Evolutionary conservation across 2,113 vertebrate genomes (phyloP).

Genomic region (Hyperoodon ampullatus): DNA sequence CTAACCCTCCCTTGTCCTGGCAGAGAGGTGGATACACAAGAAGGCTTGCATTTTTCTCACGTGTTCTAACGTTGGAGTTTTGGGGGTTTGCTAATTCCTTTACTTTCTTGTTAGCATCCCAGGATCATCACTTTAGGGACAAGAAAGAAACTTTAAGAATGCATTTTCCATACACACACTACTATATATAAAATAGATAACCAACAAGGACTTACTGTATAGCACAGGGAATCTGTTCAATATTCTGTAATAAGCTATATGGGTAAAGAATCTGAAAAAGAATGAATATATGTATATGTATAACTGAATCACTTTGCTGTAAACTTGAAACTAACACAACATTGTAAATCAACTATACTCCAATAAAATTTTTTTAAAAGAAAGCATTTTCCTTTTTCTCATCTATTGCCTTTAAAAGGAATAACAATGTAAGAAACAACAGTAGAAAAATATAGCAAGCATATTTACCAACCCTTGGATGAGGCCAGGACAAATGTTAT

Average conservation of each 20-base stretch:
- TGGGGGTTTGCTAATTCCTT: not conserved
- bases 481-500: rapidly evolving
- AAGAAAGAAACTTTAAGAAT: not conserved
- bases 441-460: not conserved
- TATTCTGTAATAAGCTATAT: not conserved
- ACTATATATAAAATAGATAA: not conserved
- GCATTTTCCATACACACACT: not conserved
- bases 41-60: rapidly evolving
- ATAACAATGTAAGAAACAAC: not conserved
- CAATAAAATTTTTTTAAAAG: not conserved
- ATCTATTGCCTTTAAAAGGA: not conserved
- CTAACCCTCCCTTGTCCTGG: too few relatives aligned
- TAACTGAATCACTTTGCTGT: not conserved
- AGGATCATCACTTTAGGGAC: not conserved
- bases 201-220: too few relatives aligned
- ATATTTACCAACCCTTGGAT: rapidly evolving
- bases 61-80: rapidly evolving
- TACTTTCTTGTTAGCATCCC: not conserved
- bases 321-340: not conserved
- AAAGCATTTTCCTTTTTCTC: not conserved
- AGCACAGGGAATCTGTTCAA: rapidly evolving
- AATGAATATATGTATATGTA: not conserved
- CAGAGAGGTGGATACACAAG: not conserved
- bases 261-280: not conserved
- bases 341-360: not conserved